A percentile compares a stretch with the other conserved stretches of the same genome.
Conservation (phyloP, 2,888 invertebrate genomes). For the Mythimna vitellina region DNA sequence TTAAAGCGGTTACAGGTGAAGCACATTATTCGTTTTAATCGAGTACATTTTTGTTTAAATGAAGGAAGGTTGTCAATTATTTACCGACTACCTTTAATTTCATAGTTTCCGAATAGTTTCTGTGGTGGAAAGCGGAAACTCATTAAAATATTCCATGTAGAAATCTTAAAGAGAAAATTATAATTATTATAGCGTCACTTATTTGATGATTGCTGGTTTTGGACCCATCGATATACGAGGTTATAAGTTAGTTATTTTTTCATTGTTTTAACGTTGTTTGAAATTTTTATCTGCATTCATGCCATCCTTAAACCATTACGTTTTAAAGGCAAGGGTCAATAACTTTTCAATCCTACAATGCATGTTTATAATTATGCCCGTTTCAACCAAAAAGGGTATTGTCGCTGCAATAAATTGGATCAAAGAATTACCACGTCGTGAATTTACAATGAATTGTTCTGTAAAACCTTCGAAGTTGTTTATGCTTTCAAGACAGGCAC, state of each 20-base stretch:
- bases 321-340: neutral
- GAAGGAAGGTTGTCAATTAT: constrained; percentile 25
- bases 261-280: neutral
- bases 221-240: neutral
- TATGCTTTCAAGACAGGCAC: constrained; percentile 54
- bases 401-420: constrained; percentile 23
- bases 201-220: neutral
- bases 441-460: constrained; percentile 22
- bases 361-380: neutral
- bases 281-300: neutral
- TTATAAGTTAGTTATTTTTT: neutral
- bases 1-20: constrained; percentile 32
- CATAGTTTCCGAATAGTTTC: constrained; percentile 28
- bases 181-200: neutral
- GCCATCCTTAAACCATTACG: neutral
- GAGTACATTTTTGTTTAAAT: constrained; percentile 37
- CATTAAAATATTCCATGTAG: constrained; percentile 21
- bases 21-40: constrained; percentile 29
- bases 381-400: constrained; percentile 18
- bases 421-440: constrained; percentile 21
- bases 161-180: constrained; percentile 20
- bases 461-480: constrained; percentile 50
- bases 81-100: constrained; percentile 26
- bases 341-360: neutral
- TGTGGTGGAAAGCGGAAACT: constrained; percentile 23